phyloP scores from a whole-genome alignment of 1,140 invertebrate species.

The Saccostrea echinata region DNA sequence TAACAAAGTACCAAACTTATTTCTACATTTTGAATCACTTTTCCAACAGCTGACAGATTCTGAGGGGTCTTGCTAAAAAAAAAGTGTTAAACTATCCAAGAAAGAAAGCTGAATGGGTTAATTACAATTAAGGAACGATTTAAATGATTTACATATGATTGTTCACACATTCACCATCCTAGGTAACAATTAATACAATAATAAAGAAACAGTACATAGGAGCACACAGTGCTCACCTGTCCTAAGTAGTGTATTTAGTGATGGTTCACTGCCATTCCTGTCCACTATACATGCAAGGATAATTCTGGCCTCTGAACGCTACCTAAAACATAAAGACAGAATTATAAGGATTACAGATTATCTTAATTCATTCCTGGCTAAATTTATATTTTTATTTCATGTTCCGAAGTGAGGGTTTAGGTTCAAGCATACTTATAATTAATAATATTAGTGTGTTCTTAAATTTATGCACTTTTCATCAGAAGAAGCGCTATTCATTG shows the following conservation, averaged over 20 bases:
- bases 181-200: not conserved
- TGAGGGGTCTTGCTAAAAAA: no score
- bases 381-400: not conserved
- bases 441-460: no score
- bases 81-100: no score
- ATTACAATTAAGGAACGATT: not conserved
- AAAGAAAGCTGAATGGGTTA: not conserved
- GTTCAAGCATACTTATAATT: not conserved
- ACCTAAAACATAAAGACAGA: slow-evolving; percentile 1
- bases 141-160: not conserved
- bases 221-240: not conserved
- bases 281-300: not conserved
- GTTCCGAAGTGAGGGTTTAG: not conserved
- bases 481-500: not conserved
- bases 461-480: not conserved
- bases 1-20: no score
- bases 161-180: not conserved
- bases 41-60: no score
- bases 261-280: not conserved
- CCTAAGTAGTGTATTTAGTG: not conserved
- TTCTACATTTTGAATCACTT: no score
- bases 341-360: not conserved
- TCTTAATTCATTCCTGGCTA: not conserved
- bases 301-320: not conserved
- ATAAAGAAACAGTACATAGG: not conserved